These are phyloP conservation scores for Aeoliscus strigatus DNA, from an alignment of 2,797 vertebrate genomes.

Conservation along the genomic window DNA sequence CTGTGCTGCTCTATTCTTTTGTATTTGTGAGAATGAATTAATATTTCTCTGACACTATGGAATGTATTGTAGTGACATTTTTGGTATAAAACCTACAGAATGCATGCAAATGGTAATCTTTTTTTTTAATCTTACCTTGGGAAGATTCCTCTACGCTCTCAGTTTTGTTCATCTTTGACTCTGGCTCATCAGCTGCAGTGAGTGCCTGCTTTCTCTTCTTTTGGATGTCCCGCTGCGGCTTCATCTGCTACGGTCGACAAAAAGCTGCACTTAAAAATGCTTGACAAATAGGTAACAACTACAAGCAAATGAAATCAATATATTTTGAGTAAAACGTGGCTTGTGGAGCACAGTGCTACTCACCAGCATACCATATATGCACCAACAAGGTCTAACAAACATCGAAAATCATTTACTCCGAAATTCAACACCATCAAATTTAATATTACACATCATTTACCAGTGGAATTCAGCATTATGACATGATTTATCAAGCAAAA, in stretches of 20 bases:
- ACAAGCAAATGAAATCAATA: neutral
- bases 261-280: slow-evolving; percentile 17
- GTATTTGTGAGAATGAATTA: no score
- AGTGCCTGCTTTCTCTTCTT: slow-evolving; percentile 81
- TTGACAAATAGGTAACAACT: slow-evolving; percentile 4
- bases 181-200: slow-evolving; percentile 77
- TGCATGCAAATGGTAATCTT: no score
- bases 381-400: no score
- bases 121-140: slow-evolving; percentile 62
- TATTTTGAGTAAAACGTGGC: slow-evolving; percentile 1
- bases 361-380: no score
- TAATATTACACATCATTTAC: no score
- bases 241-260: slow-evolving; percentile 65
- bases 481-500: no score
- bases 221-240: slow-evolving; percentile 70
- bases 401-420: no score
- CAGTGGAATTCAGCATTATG: no score
- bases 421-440: no score
- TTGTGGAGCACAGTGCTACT: neutral
- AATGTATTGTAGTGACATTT: no score
- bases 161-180: slow-evolving; percentile 82
- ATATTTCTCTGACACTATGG: no score
- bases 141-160: slow-evolving; percentile 70
- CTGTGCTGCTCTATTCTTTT: neutral
- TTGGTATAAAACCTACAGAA: no score